Base-by-base conservation (phyloP, 2,113 vertebrate species). In the Pseudois nayaur region DNA sequence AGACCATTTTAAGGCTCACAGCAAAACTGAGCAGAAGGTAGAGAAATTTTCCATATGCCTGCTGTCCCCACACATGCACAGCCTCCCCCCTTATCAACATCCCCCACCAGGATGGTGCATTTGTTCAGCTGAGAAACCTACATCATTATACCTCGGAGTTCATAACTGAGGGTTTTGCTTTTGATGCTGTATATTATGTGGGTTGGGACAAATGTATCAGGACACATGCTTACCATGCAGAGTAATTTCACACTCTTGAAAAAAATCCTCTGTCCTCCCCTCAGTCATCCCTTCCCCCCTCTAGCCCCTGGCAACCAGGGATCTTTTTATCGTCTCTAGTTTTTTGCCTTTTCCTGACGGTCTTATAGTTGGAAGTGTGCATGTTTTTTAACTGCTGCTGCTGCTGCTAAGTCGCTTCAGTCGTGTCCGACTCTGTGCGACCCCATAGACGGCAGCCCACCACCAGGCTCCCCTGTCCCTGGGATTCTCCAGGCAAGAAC, bases 381-480 rank as follows among this genome's bases (percentile, higher is more conserved):
- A 3, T 43, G 36, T 76, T 43, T 74, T 76, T 76, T 76, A 43
- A 74, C 5, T 74, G 11, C 21, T 57, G 55, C 21, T 57, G 21
- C 55, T 23, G 6, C 55, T 8, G 21, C 55, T 57, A 23, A 57
- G 55, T 23, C 21, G 2, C 55, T 57, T 9, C 21, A 57, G 8
- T 57, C 21, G 1, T 57, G 21, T 57, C 55, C 21, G 3, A 57
- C 55, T 57, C 21, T 57, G 21, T 25, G 55, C 3, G 21, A 57
- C 55, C 55, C 21, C 21, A 57, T 10, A 10, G 8, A 57, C 8
- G 1, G 55, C 55, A 25, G 55, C 21, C 55, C 21, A 25, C 55
- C 8, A 25, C 21, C 21, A 57, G 55, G 55, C 55, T 57, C 55
- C 55, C 0, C 55, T 0, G 1, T 57, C 21, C 55, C 21, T 57